These are phyloP conservation scores for Mus spretus DNA, from an alignment of 2,797 vertebrate species.

Conservation along the genomic window DNA sequence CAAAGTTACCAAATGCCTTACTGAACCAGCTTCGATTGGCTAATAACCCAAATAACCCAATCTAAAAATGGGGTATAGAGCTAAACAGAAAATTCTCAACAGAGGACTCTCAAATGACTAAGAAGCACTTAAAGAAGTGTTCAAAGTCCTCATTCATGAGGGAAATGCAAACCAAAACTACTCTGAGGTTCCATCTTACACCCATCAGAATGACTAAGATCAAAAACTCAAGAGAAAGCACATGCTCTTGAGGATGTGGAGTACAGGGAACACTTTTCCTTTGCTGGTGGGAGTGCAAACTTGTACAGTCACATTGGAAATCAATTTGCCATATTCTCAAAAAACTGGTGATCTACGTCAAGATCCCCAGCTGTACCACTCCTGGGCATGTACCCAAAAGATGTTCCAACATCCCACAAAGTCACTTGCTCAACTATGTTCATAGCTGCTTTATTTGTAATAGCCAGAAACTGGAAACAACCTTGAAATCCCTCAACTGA, in stretches of 20 bases:
- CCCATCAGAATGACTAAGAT: neutral
- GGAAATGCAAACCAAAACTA: neutral
- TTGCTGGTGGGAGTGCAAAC: neutral
- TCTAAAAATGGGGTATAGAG: neutral
- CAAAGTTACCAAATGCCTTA: constrained; percentile 65
- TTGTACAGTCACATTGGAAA: neutral
- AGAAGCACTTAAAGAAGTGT: neutral
- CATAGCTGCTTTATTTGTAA: neutral
- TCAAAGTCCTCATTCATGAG: neutral
- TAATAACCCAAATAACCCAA: neutral
- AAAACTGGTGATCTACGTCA: neutral
- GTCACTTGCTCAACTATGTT: neutral
- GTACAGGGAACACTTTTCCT: neutral
- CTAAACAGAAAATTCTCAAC: neutral
- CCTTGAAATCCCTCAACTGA: neutral
- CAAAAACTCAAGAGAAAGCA: neutral
- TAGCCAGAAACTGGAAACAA: neutral
- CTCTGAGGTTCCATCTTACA: neutral
- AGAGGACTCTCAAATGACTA: neutral
- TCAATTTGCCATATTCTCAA: neutral
- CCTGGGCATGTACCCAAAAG: neutral
- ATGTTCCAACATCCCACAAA: neutral
- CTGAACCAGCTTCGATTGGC: constrained; percentile 41
- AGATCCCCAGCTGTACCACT: neutral
- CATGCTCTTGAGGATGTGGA: neutral